Conservation (phyloP, 2,797 vertebrate species). For the Parauchenoglanis ngamensis region DNA sequence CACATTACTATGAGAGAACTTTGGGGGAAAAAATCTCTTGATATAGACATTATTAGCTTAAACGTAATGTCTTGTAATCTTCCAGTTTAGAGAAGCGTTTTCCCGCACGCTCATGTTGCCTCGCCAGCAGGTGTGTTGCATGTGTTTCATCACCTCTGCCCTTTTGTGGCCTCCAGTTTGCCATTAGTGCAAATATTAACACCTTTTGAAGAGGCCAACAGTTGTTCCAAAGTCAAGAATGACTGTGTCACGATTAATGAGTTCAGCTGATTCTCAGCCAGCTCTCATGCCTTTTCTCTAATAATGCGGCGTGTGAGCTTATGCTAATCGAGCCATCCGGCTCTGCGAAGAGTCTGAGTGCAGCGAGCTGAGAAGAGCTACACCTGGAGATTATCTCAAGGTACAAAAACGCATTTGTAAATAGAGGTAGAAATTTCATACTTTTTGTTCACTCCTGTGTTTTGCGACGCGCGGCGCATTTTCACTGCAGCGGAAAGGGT, state of each 20-base stretch:
- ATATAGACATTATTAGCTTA: neutral
- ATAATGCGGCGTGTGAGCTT: conserved; percentile 2
- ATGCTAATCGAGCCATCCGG: conserved; percentile 18
- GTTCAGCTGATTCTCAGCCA: conserved; percentile 41
- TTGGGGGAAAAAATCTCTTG: neutral
- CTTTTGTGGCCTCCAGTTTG: conserved; percentile 38
- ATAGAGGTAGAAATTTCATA: conserved; percentile 34
- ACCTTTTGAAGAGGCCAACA: conserved; percentile 33
- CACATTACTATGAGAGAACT: neutral
- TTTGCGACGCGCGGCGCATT: neutral
- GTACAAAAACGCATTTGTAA: neutral
- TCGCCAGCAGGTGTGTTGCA: neutral
- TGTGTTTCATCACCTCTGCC: conserved; percentile 22
- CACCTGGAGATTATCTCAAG: conserved; percentile 17
- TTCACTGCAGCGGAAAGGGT: neutral
- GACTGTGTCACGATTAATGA: conserved; percentile 50
- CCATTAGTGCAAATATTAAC: conserved; percentile 46
- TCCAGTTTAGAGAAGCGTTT: neutral
- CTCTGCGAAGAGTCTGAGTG: conserved; percentile 22
- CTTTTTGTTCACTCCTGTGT: neutral
- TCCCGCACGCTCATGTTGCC: neutral
- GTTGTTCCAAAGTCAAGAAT: conserved; percentile 47
- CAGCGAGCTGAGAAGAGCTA: neutral
- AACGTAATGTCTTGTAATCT: neutral
- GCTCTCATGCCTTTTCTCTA: conserved; percentile 18